Conservation (phyloP, 1,140 invertebrate genomes). For the Cotesia chilonis region DNA sequence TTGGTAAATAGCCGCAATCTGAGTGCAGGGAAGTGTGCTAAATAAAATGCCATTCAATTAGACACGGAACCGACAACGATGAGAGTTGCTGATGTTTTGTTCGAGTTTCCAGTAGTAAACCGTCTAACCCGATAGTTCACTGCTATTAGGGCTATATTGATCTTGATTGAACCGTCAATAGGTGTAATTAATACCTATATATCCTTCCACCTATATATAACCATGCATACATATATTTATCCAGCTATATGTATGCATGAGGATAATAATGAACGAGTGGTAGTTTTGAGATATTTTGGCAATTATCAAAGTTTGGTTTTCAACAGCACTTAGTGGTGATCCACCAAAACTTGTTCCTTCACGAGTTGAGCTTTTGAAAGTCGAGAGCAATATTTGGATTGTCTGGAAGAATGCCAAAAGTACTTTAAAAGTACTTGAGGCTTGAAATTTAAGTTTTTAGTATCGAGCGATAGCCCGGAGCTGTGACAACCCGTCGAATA, state of each 20-base stretch:
- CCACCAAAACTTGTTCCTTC: conserved; percentile 16
- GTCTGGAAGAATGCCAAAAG: background rate
- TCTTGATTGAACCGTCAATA: too few relatives aligned
- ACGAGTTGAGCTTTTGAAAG: conserved; percentile 15
- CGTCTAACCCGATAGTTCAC: background rate
- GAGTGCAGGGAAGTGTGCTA: conserved; percentile 58
- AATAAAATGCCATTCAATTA: conserved; percentile 62
- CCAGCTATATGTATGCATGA: too few relatives aligned
- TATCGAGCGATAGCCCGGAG: conserved; percentile 31
- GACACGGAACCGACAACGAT: conserved; percentile 32
- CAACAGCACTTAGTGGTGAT: too few relatives aligned
- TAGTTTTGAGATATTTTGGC: too few relatives aligned
- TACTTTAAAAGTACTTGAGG: conserved; percentile 8
- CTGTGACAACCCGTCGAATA: conserved; percentile 44
- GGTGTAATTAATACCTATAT: too few relatives aligned
- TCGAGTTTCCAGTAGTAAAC: background rate
- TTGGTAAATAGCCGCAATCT: conserved; percentile 56
- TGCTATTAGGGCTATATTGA: too few relatives aligned
- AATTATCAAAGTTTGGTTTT: too few relatives aligned
- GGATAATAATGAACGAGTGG: too few relatives aligned
- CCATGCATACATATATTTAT: too few relatives aligned
- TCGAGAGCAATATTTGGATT: background rate
- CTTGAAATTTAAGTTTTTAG: background rate
- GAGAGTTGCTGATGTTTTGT: background rate
- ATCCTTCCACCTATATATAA: too few relatives aligned